Percentiles rank a stretch among this genome's conserved stretches.
Conservation (phyloP, 1,140 invertebrate genomes). For the Palaemon carinicauda region DNA sequence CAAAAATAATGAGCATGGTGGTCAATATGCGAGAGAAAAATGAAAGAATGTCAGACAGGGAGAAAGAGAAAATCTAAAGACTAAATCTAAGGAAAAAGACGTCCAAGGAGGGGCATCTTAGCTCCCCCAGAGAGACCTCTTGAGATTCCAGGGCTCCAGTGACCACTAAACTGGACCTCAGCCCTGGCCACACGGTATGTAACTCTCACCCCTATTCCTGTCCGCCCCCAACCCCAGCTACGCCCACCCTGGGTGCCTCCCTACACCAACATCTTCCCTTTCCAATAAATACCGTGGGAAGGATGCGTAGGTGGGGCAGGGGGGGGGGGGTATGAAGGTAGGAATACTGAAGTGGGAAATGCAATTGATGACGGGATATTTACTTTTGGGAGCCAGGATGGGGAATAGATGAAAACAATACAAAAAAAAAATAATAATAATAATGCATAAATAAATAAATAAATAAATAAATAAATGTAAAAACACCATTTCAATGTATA, state of each 20-base stretch:
- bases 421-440: too few relatives aligned
- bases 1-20: neutral
- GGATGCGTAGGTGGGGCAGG: neutral
- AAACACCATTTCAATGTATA: too few relatives aligned
- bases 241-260: neutral
- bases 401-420: too few relatives aligned
- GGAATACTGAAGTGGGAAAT: neutral
- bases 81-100: neutral
- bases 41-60: neutral
- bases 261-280: too few relatives aligned
- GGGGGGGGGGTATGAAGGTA: neutral
- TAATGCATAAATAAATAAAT: too few relatives aligned
- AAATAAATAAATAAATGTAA: too few relatives aligned
- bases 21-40: neutral
- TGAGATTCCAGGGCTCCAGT: slow-evolving; percentile 21
- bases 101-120: neutral
- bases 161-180: slow-evolving; percentile 22
- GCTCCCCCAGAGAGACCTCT: neutral
- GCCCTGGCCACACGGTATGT: neutral
- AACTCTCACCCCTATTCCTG: too few relatives aligned
- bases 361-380: too few relatives aligned
- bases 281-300: neutral
- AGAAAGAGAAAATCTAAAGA: neutral
- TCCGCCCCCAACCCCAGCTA: neutral
- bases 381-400: too few relatives aligned